phyloP scores from a whole-genome alignment of 2,797 vertebrate genomes.

The Schizopygopsis pylzovi region DNA sequence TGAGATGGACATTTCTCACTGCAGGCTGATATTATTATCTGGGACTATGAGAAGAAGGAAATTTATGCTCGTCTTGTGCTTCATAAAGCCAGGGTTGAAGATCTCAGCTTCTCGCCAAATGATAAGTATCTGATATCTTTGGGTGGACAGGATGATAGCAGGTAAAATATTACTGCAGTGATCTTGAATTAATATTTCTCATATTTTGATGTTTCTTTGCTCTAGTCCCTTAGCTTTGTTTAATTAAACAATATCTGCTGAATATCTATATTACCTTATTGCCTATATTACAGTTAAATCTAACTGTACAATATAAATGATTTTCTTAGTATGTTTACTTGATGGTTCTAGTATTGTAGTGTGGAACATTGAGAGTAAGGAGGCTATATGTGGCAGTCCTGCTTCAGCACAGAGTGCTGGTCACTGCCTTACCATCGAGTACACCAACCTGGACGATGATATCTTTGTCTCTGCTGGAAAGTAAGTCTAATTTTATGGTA shows the following conservation, averaged over 20 bases:
- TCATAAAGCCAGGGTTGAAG: conserved; percentile 89
- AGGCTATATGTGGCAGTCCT: conserved; percentile 85
- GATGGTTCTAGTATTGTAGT: conserved; percentile 82
- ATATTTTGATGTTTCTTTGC: background rate
- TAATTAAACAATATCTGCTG: background rate
- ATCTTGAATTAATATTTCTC: background rate
- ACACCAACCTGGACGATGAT: conserved; percentile 79
- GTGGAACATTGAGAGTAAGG: conserved; percentile 83
- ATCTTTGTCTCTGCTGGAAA: conserved; percentile 87
- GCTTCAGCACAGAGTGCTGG: conserved; percentile 79
- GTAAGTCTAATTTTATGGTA: conserved; percentile 71
- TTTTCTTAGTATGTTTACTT: background rate
- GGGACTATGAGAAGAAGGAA: conserved; percentile 81
- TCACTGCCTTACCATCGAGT: conserved; percentile 74
- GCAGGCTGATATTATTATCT: conserved; percentile 88
- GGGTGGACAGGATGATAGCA: conserved; percentile 89
- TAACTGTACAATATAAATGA: background rate
- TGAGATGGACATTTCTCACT: background rate
- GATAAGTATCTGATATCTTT: conserved; percentile 88
- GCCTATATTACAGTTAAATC: background rate
- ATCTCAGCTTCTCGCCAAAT: conserved; percentile 86
- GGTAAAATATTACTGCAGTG: conserved; percentile 72
- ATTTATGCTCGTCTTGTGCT: conserved; percentile 80
- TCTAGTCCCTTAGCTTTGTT: background rate
- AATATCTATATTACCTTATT: background rate